A percentile compares a stretch with the other conserved stretches of the same genome.
Evolutionary conservation across 2,888 invertebrate genomes (phyloP).

Genomic region (Rugalucina vietnamica): DNA sequence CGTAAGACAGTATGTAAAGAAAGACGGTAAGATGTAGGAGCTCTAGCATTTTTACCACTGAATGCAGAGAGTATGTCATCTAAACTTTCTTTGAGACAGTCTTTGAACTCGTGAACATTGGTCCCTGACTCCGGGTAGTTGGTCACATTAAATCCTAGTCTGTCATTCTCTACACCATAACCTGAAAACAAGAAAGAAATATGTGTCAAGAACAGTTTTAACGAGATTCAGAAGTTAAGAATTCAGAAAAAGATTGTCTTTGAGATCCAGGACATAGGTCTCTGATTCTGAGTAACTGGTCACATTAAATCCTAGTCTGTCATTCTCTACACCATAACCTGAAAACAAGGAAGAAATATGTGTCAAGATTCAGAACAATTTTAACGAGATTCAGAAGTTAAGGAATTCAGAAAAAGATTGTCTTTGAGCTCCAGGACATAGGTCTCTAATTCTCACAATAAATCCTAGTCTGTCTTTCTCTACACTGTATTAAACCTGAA

Average conservation of each 20-base stretch:
- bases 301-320: slow-evolving; percentile 92
- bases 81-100: slow-evolving; percentile 89
- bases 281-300: slow-evolving; percentile 91
- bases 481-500: slow-evolving; percentile 92
- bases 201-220: too few species aligned
- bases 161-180: slow-evolving; percentile 93
- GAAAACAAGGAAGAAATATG: slow-evolving; percentile 32
- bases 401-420: too few species aligned
- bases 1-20: too few species aligned
- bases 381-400: too few species aligned
- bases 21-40: too few species aligned
- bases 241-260: slow-evolving; percentile 90
- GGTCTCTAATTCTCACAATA: slow-evolving; percentile 89
- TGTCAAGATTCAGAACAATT: too few species aligned
- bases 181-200: slow-evolving; percentile 86
- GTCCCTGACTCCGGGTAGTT: slow-evolving; percentile 89
- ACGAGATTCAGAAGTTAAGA: too few species aligned
- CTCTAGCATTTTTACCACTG: slow-evolving; percentile 51
- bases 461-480: slow-evolving; percentile 92
- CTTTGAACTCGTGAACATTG: slow-evolving; percentile 89
- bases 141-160: slow-evolving; percentile 92
- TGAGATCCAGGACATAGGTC: slow-evolving; percentile 89
- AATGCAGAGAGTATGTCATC: slow-evolving; percentile 80
- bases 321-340: slow-evolving; percentile 94
- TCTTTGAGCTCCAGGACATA: slow-evolving; percentile 90